These are phyloP conservation scores for Micronycteris hirsuta DNA, from an alignment of 2,113 vertebrate species.

Conservation along the genomic window DNA sequence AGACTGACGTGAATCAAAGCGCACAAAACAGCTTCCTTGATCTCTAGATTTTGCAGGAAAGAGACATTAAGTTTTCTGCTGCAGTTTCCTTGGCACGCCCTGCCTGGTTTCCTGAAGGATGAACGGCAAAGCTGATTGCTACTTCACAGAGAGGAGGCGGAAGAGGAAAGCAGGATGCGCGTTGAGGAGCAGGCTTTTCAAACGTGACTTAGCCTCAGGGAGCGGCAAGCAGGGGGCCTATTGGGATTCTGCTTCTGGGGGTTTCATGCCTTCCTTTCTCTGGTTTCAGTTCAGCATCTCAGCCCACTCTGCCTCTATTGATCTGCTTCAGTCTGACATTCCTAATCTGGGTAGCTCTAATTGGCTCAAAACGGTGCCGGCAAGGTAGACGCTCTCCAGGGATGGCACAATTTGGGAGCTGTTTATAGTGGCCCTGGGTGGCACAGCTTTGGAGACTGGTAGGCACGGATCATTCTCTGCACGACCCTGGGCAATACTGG, in stretches of 20 bases:
- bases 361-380: not conserved
- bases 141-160: constrained; percentile 36
- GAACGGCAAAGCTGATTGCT: constrained; percentile 50
- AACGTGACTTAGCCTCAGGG: constrained; percentile 10
- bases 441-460: not conserved
- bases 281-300: not conserved
- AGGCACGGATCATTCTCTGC: not conserved
- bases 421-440: not conserved
- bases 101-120: constrained; percentile 27
- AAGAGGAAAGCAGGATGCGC: not conserved
- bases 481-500: not conserved
- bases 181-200: constrained; percentile 39
- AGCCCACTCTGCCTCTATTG: not conserved
- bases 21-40: not conserved
- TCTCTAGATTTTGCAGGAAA: not conserved
- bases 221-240: not conserved
- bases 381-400: not conserved
- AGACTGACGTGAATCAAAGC: not conserved
- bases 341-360: not conserved
- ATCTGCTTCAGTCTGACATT: not conserved
- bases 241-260: constrained; percentile 31
- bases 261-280: not conserved
- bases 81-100: not conserved
- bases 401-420: not conserved
- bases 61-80: not conserved